phyloP scores from a whole-genome alignment of 2,113 vertebrate species.

The Crotalus helleri region DNA sequence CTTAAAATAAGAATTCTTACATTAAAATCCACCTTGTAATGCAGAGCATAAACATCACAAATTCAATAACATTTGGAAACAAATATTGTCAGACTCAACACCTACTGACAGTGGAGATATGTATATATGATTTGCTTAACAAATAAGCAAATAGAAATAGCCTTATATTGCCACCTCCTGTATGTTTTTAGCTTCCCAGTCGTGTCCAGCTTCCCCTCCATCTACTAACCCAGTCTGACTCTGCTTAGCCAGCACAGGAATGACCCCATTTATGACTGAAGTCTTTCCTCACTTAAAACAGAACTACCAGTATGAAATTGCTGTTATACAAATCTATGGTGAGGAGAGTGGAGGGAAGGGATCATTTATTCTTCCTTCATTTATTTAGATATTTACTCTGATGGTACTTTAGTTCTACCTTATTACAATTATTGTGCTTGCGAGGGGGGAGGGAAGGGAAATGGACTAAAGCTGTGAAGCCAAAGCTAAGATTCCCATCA shows the following conservation, averaged over 20 bases:
- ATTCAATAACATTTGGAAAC: not conserved
- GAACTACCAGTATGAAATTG: not conserved
- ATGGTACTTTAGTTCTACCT: not conserved
- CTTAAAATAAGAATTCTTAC: not conserved
- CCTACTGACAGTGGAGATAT: not conserved
- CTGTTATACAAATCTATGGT: not conserved
- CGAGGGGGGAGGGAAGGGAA: not conserved
- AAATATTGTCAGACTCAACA: not conserved
- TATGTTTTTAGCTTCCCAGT: not conserved
- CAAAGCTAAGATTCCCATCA: not conserved
- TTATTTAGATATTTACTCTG: not conserved
- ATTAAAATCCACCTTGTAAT: not conserved
- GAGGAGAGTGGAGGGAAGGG: not conserved
- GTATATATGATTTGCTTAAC: not conserved
- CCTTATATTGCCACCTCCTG: not conserved
- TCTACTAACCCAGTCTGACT: not conserved
- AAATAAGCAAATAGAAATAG: not conserved
- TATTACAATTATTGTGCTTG: not conserved
- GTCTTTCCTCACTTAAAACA: not conserved
- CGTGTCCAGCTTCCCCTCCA: not conserved
- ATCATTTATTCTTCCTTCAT: not conserved
- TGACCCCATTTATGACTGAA: not conserved
- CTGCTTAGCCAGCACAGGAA: not conserved
- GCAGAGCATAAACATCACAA: not conserved
- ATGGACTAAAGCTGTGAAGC: not conserved